phyloP scores from a whole-genome alignment of 1,140 invertebrate genomes.

The Tetragonula clypearis region DNA sequence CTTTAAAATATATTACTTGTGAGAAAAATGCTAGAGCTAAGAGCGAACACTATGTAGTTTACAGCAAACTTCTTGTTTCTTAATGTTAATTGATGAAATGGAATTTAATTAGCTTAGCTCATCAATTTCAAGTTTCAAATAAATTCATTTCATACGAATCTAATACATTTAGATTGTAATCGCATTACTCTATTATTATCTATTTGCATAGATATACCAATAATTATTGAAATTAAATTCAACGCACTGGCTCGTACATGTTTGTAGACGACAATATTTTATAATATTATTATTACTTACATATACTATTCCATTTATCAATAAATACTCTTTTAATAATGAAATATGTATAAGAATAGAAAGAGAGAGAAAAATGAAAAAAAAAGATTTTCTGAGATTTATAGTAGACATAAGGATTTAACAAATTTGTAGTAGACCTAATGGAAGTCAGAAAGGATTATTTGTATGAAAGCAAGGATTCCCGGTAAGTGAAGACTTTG shows the following conservation, averaged over 20 bases:
- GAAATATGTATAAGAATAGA: neutral
- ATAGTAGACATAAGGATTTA: neutral
- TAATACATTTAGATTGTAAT: neutral
- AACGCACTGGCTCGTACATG: neutral
- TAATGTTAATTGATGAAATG: no score
- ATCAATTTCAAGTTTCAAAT: no score
- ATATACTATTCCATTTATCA: neutral
- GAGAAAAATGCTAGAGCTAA: no score
- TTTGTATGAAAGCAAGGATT: slow-evolving; percentile 1
- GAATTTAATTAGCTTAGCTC: no score
- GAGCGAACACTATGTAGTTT: no score
- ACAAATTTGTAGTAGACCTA: neutral
- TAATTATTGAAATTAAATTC: neutral
- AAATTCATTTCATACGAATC: no score
- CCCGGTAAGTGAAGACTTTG: neutral
- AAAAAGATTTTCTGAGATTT: neutral
- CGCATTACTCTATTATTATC: neutral
- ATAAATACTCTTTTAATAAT: neutral
- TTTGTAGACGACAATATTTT: neutral
- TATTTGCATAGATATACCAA: neutral
- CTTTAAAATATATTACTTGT: no score
- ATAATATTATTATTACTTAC: neutral
- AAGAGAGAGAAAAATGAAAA: neutral
- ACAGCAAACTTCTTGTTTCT: no score
- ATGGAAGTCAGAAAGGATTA: neutral